Evolutionary conservation across 2,888 invertebrate species (phyloP).

Genomic region (Mayetiola destructor): DNA sequence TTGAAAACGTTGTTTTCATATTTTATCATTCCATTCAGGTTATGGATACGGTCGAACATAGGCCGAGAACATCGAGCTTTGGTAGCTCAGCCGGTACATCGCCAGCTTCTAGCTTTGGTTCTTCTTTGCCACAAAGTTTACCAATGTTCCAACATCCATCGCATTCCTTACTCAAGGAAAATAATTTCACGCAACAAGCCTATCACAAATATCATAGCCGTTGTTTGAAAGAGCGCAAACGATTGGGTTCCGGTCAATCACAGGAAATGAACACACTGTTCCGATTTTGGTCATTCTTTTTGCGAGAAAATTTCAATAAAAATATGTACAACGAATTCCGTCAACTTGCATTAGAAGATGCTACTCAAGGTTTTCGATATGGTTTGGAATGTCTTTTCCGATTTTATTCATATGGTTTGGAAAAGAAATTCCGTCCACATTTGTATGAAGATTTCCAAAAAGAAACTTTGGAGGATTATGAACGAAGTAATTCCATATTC

Average conservation of each 20-base stretch:
- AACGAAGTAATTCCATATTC: conserved; percentile 49
- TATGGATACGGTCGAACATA: conserved; percentile 42
- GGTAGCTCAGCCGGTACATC: conserved; percentile 71
- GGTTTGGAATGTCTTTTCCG: conserved; percentile 80
- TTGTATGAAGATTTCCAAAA: conserved; percentile 91
- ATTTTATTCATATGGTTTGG: conserved; percentile 95
- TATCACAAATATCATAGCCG: conserved; percentile 92
- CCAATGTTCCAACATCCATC: conserved; percentile 93
- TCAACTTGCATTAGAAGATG: conserved; percentile 84
- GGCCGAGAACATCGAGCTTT: conserved; percentile 61
- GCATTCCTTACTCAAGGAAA: conserved; percentile 84
- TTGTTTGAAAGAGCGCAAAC: conserved; percentile 79
- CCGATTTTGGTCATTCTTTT: conserved; percentile 99
- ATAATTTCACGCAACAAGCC: conserved; percentile 94
- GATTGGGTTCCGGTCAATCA: conserved; percentile 84
- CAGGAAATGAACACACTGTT: conserved; percentile 99
- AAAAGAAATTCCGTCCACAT: conserved; percentile 88
- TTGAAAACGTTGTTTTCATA: background rate
- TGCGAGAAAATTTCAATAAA: conserved; percentile 93
- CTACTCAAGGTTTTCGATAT: conserved; percentile 75
- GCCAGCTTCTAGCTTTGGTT: conserved; percentile 62
- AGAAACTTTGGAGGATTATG: conserved; percentile 80
- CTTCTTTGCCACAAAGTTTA: conserved; percentile 64
- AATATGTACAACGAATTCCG: conserved; percentile 96
- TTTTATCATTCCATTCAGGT: background rate